Evolutionary conservation across 2,113 vertebrate species (phyloP).

Genomic region (Eudorcas thomsonii): DNA sequence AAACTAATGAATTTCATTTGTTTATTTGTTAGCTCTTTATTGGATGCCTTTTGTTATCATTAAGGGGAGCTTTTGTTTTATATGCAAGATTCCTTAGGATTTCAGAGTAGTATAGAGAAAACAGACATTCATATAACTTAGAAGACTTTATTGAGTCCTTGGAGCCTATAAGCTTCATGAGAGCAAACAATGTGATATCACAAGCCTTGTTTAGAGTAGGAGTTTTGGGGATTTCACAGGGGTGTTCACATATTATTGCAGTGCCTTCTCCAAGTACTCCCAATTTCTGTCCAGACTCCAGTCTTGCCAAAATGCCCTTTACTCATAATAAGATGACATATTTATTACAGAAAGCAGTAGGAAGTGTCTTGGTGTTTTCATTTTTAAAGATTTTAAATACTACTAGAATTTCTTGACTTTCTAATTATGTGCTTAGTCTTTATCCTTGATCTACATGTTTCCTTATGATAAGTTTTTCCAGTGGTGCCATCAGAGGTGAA

Average conservation of each 20-base stretch:
- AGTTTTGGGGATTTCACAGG: not conserved
- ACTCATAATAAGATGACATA: not conserved
- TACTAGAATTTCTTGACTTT: not conserved
- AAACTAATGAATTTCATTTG: not conserved
- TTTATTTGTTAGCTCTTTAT: not conserved
- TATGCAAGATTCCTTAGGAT: not conserved
- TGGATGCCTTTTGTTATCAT: not conserved
- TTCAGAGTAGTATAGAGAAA: not conserved
- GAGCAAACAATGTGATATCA: not conserved
- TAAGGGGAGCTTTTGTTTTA: not conserved
- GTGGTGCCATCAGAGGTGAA: not conserved
- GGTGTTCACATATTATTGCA: not conserved
- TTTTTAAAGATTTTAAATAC: not conserved
- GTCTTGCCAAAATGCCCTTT: not conserved
- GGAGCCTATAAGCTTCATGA: not conserved
- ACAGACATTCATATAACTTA: not conserved
- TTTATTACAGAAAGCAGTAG: not conserved
- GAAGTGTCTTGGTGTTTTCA: not conserved
- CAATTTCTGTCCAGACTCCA: not conserved
- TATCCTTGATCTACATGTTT: not conserved
- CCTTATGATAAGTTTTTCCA: not conserved
- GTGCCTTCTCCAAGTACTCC: not conserved
- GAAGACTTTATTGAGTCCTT: not conserved
- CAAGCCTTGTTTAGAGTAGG: not conserved
- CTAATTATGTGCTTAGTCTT: not conserved